A percentile compares a stretch with the other conserved stretches of the same genome.
phyloP scores from a whole-genome alignment of 2,113 vertebrate genomes.

The Hystrix cristata region DNA sequence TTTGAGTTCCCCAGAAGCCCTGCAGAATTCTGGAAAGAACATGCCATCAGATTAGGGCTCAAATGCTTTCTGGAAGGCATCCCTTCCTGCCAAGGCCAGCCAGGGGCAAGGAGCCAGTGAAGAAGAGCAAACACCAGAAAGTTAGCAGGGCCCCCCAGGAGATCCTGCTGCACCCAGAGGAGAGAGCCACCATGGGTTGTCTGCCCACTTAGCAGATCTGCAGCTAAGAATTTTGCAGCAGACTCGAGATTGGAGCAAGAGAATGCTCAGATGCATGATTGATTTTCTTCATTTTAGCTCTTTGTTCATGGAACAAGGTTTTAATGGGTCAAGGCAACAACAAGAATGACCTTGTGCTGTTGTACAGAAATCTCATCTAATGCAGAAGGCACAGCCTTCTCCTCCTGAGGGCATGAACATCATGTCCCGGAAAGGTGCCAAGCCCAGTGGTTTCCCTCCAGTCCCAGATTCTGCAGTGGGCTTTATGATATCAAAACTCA shows the following conservation, averaged over 20 bases:
- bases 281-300: constrained; percentile 67
- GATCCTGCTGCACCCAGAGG: background rate
- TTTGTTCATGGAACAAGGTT: background rate
- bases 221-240: background rate
- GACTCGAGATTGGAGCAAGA: background rate
- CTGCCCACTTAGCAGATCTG: background rate
- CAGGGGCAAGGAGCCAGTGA: background rate
- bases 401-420: background rate
- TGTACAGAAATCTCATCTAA: constrained; percentile 24
- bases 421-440: background rate
- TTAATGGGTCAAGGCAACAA: constrained; percentile 27
- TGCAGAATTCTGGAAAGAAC: constrained; percentile 40
- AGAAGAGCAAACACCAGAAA: background rate
- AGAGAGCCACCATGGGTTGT: background rate
- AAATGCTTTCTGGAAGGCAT: background rate
- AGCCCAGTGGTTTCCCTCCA: background rate
- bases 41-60: background rate
- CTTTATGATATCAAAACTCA: background rate
- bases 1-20: background rate
- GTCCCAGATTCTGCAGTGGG: background rate
- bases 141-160: background rate
- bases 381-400: background rate
- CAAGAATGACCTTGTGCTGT: background rate
- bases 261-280: background rate
- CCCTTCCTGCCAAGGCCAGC: background rate